phyloP scores from a whole-genome alignment of 2,797 vertebrate species.

The Periparus ater region DNA sequence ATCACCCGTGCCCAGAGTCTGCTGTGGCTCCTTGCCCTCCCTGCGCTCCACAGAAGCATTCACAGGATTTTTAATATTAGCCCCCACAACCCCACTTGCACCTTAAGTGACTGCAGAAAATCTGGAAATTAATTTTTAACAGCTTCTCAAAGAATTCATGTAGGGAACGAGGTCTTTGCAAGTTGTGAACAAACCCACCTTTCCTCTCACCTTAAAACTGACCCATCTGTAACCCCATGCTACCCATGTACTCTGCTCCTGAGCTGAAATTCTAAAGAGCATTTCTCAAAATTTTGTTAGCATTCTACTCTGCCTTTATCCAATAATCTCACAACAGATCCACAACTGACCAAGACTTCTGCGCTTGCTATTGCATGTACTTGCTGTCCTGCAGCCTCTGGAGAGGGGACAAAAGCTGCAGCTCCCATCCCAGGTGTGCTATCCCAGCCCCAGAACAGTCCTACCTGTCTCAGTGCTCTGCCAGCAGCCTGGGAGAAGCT shows the following conservation, averaged over 20 bases:
- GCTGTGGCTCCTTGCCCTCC: background rate
- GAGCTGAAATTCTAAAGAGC: background rate
- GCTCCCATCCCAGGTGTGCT: background rate
- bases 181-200: background rate
- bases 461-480: background rate
- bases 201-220: background rate
- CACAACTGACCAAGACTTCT: rapidly evolving
- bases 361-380: rapidly evolving
- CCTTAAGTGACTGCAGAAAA: background rate
- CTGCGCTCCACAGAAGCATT: background rate
- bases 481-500: background rate
- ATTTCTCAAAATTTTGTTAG: background rate
- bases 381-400: no score
- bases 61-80: background rate
- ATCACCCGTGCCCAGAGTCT: background rate
- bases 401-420: background rate
- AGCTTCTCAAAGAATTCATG: background rate
- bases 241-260: background rate
- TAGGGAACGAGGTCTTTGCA: background rate
- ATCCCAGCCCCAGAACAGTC: background rate
- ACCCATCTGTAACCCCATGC: background rate
- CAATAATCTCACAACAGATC: background rate
- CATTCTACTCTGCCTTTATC: background rate
- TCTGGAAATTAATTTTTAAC: background rate
- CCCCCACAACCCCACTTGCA: background rate